Percentiles rank a stretch among this genome's conserved stretches.
Evolutionary conservation across 2,113 vertebrate genomes (phyloP).

Genomic region (Calypte anna): DNA sequence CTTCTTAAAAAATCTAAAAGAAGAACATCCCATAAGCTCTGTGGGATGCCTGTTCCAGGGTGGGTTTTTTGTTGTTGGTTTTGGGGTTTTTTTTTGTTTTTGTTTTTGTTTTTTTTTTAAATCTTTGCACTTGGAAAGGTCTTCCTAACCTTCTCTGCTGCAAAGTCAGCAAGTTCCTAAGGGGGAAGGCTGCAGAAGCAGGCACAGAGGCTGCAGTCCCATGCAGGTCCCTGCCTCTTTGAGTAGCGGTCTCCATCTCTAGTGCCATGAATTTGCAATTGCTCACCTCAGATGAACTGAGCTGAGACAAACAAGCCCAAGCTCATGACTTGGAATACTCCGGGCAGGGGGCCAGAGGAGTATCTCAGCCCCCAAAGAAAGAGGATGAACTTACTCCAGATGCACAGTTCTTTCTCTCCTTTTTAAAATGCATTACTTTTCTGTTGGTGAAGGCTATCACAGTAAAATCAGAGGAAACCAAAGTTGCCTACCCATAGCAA

Average conservation of each 20-base stretch:
- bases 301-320: background rate
- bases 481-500: background rate
- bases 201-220: slow-evolving; percentile 12
- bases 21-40: background rate
- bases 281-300: slow-evolving; percentile 10
- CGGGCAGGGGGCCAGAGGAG: background rate
- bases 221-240: background rate
- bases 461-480: background rate
- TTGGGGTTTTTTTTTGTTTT: too few relatives aligned
- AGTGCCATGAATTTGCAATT: background rate
- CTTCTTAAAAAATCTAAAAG: background rate
- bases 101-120: background rate
- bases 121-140: slow-evolving; percentile 22
- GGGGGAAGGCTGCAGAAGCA: slow-evolving; percentile 19
- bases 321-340: background rate
- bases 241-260: background rate
- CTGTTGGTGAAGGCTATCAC: background rate
- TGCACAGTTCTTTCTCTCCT: background rate
- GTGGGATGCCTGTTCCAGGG: background rate
- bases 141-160: slow-evolving; percentile 56
- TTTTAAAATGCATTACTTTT: background rate
- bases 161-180: slow-evolving; percentile 49
- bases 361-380: background rate
- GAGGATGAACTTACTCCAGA: background rate
- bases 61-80: too few relatives aligned